Base-by-base conservation (phyloP, 2,888 invertebrate genomes). In the Panopea generosa region DNA sequence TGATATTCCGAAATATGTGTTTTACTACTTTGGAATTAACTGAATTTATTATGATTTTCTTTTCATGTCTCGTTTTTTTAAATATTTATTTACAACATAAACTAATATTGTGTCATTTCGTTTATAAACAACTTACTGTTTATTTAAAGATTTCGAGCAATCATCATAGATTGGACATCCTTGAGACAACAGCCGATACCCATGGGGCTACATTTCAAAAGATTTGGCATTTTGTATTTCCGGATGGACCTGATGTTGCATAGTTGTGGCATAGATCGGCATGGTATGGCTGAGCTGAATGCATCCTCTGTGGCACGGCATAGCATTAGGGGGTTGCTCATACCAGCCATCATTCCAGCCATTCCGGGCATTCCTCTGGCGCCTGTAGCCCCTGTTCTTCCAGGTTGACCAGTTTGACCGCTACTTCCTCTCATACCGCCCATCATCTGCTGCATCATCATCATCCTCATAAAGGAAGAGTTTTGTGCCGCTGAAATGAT, bases 181-280 rank as follows among this genome's bases (percentile, higher is more conserved):
- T 83, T 84, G 11, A 84, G 47, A 52, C 85, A 85, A 60, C 85
- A 85, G 9, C 85, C 85, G n/a, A 81, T 33, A 14, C 85, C 85
- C 45, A 83, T 63, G 2, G 85, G 83, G 38, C 81, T 83, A 59
- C 85, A 85, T 29, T 57, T 69, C 62, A 85, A 49, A 2, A 83
- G 65, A 38, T 72, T 70, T 2, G 84, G 85, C 47, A 83, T 60
- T 20, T 62, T 66, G 56, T 85, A 84, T 9, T 73, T 68, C 22
- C 50, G 59, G n/a, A 83, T 56, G 18, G 85, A 84, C 16, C 82
- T 52, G n/a, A 79, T 52, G 43, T 72, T 50, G 43, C 85, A 85
- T 18, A 84, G 63, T 14, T 65, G 67, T 27, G 53, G 62, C 33
- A n/a, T 59, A 20, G 47, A 38, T 6, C 68, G 27, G 47, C 85